These are phyloP conservation scores for Agrotis ipsilon DNA, from an alignment of 2,888 invertebrate species.

Conservation along the genomic window DNA sequence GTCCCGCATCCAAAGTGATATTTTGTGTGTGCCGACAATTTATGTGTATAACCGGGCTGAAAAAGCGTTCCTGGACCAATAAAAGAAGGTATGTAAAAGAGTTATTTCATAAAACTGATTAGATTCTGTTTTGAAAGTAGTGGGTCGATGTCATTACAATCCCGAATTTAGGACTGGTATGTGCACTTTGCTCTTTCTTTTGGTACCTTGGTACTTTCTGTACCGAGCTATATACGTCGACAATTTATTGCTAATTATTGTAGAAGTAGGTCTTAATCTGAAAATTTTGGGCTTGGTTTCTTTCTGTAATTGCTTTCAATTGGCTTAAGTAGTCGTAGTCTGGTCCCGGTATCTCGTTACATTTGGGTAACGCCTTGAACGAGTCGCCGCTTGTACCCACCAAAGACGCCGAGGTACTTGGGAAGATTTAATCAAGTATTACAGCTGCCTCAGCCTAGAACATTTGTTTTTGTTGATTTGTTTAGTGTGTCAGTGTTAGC, in stretches of 20 bases:
- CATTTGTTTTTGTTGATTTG: constrained; percentile 3
- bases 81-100: constrained; percentile 75
- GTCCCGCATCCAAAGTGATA: constrained; percentile 79
- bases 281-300: constrained; percentile 42
- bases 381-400: constrained; percentile 35
- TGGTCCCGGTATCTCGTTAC: constrained; percentile 59
- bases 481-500: background rate
- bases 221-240: constrained; percentile 23
- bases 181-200: constrained; percentile 65
- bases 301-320: constrained; percentile 67
- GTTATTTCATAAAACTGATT: constrained; percentile 54
- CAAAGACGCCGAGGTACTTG: constrained; percentile 24
- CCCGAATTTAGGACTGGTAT: constrained; percentile 27
- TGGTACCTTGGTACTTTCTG: constrained; percentile 26
- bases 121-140: constrained; percentile 58
- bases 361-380: constrained; percentile 63
- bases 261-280: constrained; percentile 7
- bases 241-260: background rate
- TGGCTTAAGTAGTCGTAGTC: constrained; percentile 59
- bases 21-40: constrained; percentile 84
- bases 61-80: constrained; percentile 76
- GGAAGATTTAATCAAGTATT: background rate
- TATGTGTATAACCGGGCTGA: constrained; percentile 82
- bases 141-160: constrained; percentile 40
- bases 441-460: background rate